These are phyloP conservation scores for Ophioninae sp. DNA, from an alignment of 2,888 invertebrate genomes.

Conservation along the genomic window DNA sequence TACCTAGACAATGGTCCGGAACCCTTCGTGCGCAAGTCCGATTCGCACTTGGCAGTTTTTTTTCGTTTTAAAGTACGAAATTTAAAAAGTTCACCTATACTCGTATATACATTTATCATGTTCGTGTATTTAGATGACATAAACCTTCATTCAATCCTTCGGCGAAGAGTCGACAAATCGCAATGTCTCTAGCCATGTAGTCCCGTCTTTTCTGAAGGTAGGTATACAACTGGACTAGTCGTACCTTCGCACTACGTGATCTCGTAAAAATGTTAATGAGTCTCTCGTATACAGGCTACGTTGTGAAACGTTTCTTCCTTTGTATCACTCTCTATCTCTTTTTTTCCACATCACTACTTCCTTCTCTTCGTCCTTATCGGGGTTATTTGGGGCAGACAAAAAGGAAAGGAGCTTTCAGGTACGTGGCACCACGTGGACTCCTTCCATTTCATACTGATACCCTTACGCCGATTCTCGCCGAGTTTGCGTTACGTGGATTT, in stretches of 20 bases:
- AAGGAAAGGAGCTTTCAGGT: conserved; percentile 57
- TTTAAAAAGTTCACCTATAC: too few relatives aligned
- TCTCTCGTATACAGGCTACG: conserved; percentile 58
- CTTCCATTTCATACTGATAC: conserved; percentile 35
- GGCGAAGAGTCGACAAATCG: conserved; percentile 68
- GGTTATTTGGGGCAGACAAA: conserved; percentile 54
- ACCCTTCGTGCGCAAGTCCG: too few relatives aligned
- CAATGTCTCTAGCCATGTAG: conserved; percentile 63
- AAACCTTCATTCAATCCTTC: conserved; percentile 54
- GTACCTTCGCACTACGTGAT: conserved; percentile 74
- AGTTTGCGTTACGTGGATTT: conserved; percentile 55
- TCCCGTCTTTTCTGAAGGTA: conserved; percentile 51
- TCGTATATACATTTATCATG: not conserved
- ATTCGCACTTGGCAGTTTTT: too few relatives aligned
- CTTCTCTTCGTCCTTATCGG: conserved; percentile 9
- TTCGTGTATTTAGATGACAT: not conserved
- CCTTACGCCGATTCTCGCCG: conserved; percentile 27
- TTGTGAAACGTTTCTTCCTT: conserved; percentile 49
- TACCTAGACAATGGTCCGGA: too few relatives aligned
- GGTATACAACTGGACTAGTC: conserved; percentile 43
- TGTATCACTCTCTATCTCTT: conserved; percentile 22
- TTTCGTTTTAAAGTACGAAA: too few relatives aligned
- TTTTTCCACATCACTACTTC: not conserved
- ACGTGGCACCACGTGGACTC: conserved; percentile 65
- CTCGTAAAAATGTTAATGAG: conserved; percentile 79